A percentile compares a stretch with the other conserved stretches of the same genome.
phyloP scores from a whole-genome alignment of 2,113 vertebrate species.

The Clarias gariepinus region DNA sequence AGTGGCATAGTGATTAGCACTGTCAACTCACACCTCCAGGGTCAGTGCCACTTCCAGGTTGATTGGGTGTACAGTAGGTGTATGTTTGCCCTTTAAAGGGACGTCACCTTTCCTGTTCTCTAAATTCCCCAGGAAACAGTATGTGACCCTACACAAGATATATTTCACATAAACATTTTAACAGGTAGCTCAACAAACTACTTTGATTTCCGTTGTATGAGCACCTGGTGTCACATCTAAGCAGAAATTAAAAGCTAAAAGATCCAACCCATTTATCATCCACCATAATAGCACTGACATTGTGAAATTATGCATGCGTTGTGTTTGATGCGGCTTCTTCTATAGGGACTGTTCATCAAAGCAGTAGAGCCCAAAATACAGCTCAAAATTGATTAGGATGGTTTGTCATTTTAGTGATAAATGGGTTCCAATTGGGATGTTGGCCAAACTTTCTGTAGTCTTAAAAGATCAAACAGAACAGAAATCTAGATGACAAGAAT shows the following conservation, averaged over 20 bases:
- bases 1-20: no score
- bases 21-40: no score
- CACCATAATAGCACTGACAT: constrained; percentile 15
- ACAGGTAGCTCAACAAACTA: not conserved
- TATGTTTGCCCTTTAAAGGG: no score
- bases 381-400: constrained; percentile 15
- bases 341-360: not conserved
- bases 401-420: constrained; percentile 43
- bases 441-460: not conserved
- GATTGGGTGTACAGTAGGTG: not conserved
- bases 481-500: not conserved
- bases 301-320: constrained; percentile 10
- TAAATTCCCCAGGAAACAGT: no score
- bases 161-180: not conserved
- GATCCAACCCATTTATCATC: constrained; percentile 48
- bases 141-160: no score
- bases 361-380: constrained; percentile 36
- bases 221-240: constrained; percentile 32
- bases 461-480: not conserved
- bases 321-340: constrained; percentile 1
- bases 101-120: no score
- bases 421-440: constrained; percentile 17
- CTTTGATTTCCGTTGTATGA: not conserved
- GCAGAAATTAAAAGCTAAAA: constrained; percentile 38
- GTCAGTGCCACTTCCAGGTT: no score